Percentiles rank a stretch among this genome's conserved stretches.
phyloP scores from a whole-genome alignment of 1,140 invertebrate genomes.

The Scaptodrosophila lebanonensis region DNA sequence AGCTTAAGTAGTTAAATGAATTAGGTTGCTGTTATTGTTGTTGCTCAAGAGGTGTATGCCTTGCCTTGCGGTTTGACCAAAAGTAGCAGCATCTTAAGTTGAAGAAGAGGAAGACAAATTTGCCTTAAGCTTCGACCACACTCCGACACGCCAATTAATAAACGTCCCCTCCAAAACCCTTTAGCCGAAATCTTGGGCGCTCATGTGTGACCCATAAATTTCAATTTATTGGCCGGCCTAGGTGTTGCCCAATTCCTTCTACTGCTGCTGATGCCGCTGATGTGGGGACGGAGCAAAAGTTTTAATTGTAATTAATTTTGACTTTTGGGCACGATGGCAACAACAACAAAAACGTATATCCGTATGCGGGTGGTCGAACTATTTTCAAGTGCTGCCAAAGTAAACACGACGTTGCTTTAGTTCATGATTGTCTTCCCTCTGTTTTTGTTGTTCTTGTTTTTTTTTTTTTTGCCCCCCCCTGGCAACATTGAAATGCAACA shows the following conservation, averaged over 20 bases:
- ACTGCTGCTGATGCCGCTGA: not conserved
- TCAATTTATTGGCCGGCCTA: constrained; percentile 71
- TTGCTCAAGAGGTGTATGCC: constrained; percentile 15
- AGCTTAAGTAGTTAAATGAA: constrained; percentile 47
- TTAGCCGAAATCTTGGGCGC: constrained; percentile 30
- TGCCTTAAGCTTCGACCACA: constrained; percentile 43
- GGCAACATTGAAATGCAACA: constrained; percentile 55
- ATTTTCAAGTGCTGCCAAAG: constrained; percentile 69
- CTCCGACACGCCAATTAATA: constrained; percentile 53
- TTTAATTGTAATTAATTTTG: constrained; percentile 73
- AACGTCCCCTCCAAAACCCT: constrained; percentile 22
- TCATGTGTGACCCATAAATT: constrained; percentile 73
- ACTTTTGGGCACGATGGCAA: constrained; percentile 18
- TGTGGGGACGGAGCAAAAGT: constrained; percentile 32
- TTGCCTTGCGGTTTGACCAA: constrained; percentile 42
- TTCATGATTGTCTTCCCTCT: too few species aligned
- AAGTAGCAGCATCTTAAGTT: too few species aligned
- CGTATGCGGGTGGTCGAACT: constrained; percentile 47
- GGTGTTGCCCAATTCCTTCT: constrained; percentile 30
- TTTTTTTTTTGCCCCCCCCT: constrained; percentile 59
- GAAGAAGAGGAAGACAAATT: constrained; percentile 70
- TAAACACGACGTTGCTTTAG: constrained; percentile 63
- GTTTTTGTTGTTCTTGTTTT: too few species aligned
- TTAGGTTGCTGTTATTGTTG: constrained; percentile 21
- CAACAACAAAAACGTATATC: not conserved